Evolutionary conservation across 2,113 vertebrate genomes (phyloP).

Genomic region (Sapajus apella): DNA sequence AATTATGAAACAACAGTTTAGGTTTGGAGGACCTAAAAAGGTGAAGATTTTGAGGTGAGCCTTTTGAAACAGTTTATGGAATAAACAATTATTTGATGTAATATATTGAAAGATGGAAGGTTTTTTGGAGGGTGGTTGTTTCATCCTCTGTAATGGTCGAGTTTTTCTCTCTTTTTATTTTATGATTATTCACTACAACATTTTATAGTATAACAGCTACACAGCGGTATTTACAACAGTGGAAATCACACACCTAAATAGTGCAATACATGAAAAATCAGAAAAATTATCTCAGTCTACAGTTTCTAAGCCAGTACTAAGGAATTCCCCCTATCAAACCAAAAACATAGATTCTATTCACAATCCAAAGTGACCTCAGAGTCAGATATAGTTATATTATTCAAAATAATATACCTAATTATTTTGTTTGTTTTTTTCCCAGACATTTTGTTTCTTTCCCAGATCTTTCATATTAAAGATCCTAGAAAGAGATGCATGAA

Average conservation of each 20-base stretch:
- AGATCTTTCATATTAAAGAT: not conserved
- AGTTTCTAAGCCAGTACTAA: not conserved
- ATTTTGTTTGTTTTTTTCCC: not conserved
- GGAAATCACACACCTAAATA: not conserved
- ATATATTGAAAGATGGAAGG: not conserved
- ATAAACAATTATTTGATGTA: not conserved
- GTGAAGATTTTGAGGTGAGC: not conserved
- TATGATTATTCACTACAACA: not conserved
- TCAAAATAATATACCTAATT: not conserved
- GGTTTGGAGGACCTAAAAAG: not conserved
- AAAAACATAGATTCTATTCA: not conserved
- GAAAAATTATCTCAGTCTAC: not conserved
- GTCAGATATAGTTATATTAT: not conserved
- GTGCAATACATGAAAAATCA: not conserved
- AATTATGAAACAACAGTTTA: not conserved
- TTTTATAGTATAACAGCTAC: not conserved
- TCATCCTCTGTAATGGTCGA: not conserved
- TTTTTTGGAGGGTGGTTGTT: not conserved
- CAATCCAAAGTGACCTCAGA: not conserved
- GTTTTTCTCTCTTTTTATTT: not conserved
- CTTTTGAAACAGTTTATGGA: not conserved
- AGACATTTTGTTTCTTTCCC: not conserved
- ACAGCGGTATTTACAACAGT: not conserved
- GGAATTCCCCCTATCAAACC: not conserved
- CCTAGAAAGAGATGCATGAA: not conserved